A percentile compares a stretch with the other conserved stretches of the same genome.
phyloP scores from a whole-genome alignment of 2,888 invertebrate genomes.

The Pollenia griseotomentosa region DNA sequence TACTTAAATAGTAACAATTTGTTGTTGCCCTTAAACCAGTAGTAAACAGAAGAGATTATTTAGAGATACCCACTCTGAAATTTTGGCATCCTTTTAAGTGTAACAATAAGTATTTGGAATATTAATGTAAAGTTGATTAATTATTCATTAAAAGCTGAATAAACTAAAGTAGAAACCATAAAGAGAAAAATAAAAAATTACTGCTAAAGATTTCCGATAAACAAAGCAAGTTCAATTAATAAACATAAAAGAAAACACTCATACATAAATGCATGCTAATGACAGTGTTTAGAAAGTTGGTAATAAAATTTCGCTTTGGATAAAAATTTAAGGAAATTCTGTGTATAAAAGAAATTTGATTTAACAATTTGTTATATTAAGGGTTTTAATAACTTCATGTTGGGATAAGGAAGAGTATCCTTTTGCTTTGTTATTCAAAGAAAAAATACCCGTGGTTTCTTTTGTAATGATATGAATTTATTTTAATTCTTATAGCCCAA shows the following conservation, averaged over 20 bases:
- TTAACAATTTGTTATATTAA: too few species aligned
- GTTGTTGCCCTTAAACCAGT: neutral
- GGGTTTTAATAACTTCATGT: too few species aligned
- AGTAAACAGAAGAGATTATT: conserved; percentile 32
- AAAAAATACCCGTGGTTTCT: too few species aligned
- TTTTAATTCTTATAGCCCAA: too few species aligned
- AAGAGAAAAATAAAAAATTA: conserved; percentile 35
- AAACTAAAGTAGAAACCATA: conserved; percentile 29
- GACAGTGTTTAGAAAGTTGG: neutral
- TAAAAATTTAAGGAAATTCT: too few species aligned
- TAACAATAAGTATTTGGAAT: conserved; percentile 32
- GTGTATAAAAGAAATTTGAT: too few species aligned
- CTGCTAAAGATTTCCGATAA: conserved; percentile 23
- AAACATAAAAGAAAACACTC: neutral
- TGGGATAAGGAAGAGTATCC: too few species aligned
- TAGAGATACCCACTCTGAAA: neutral
- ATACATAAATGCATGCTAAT: conserved; percentile 5
- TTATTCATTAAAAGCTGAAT: conserved; percentile 67
- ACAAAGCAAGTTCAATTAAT: conserved; percentile 21
- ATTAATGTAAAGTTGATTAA: conserved; percentile 62
- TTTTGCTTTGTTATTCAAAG: too few species aligned
- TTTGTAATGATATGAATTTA: too few species aligned
- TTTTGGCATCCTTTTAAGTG: neutral
- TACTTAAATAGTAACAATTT: conserved; percentile 6
- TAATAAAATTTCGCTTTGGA: too few species aligned